Evolutionary conservation across 2,888 invertebrate species (phyloP).

Genomic region (Caenorhabditis drosophilae): DNA sequence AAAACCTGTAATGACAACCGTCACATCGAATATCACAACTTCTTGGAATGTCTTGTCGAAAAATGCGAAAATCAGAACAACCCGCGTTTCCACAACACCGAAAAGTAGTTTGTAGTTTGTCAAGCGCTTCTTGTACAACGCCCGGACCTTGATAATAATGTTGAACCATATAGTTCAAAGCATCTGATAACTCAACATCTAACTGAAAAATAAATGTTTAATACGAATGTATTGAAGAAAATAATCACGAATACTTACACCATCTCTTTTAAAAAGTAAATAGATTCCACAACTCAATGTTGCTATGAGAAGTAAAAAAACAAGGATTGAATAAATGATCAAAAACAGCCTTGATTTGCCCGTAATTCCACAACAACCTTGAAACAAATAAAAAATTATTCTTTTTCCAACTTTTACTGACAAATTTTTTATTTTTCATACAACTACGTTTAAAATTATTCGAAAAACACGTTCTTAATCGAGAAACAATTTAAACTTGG

Average conservation of each 20-base stretch:
- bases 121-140: constrained; percentile 65
- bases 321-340: constrained; percentile 53
- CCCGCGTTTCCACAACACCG: constrained; percentile 68
- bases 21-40: constrained; percentile 68
- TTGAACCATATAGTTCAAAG: constrained; percentile 68
- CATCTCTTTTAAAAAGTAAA: constrained; percentile 63
- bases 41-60: constrained; percentile 65
- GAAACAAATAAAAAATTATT: too few relatives aligned
- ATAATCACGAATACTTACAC: constrained; percentile 47
- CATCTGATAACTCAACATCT: constrained; percentile 68
- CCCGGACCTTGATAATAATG: constrained; percentile 68
- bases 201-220: constrained; percentile 48
- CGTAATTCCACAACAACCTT: constrained; percentile 66
- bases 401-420: too few relatives aligned
- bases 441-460: too few relatives aligned
- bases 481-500: too few relatives aligned
- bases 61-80: constrained; percentile 65
- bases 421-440: too few relatives aligned
- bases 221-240: too few relatives aligned
- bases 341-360: constrained; percentile 52
- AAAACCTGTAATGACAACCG: constrained; percentile 65
- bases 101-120: constrained; percentile 65
- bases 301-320: constrained; percentile 60
- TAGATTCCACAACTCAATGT: constrained; percentile 63
- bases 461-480: too few relatives aligned